A percentile compares a stretch with the other conserved stretches of the same genome.
Conservation (phyloP, 2,888 invertebrate genomes). For the Trilocha varians region DNA sequence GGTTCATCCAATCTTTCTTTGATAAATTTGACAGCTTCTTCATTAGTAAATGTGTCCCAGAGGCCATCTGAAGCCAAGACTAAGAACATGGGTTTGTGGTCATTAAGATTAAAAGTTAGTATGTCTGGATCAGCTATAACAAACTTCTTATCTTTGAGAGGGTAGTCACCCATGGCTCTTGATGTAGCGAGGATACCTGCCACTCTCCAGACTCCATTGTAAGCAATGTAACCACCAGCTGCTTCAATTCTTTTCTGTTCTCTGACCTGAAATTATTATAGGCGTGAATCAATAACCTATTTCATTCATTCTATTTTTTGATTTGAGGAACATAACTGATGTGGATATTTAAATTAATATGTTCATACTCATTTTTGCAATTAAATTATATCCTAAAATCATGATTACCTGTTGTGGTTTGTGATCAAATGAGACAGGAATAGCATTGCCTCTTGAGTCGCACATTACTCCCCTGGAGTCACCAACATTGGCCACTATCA, state of each 20-base stretch:
- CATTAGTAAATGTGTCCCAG: constrained; percentile 97
- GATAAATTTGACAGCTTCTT: constrained; percentile 92
- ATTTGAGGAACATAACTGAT: too few relatives aligned
- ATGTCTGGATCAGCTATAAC: constrained; percentile 98
- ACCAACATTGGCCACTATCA: constrained; percentile 96
- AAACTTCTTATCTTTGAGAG: constrained; percentile 92
- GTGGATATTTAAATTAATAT: background rate
- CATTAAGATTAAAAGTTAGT: constrained; percentile 88
- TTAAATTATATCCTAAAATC: background rate
- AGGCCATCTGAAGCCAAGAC: constrained; percentile 96
- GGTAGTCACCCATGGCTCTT: constrained; percentile 95
- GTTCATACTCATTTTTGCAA: background rate
- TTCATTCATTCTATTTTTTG: too few relatives aligned
- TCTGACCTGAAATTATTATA: constrained; percentile 75
- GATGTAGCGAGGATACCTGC: constrained; percentile 96
- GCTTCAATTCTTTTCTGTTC: constrained; percentile 94
- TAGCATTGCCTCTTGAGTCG: constrained; percentile 89
- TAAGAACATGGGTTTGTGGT: constrained; percentile 90
- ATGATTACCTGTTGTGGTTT: constrained; percentile 91
- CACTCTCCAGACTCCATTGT: constrained; percentile 97
- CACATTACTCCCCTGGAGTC: constrained; percentile 98
- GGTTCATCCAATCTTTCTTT: constrained; percentile 89
- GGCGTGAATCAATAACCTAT: background rate
- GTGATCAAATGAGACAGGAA: constrained; percentile 95
- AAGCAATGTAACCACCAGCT: constrained; percentile 95